A percentile compares a stretch with the other conserved stretches of the same genome.
Evolutionary conservation across 2,888 invertebrate genomes (phyloP).

Genomic region (Phaedon cochleariae): DNA sequence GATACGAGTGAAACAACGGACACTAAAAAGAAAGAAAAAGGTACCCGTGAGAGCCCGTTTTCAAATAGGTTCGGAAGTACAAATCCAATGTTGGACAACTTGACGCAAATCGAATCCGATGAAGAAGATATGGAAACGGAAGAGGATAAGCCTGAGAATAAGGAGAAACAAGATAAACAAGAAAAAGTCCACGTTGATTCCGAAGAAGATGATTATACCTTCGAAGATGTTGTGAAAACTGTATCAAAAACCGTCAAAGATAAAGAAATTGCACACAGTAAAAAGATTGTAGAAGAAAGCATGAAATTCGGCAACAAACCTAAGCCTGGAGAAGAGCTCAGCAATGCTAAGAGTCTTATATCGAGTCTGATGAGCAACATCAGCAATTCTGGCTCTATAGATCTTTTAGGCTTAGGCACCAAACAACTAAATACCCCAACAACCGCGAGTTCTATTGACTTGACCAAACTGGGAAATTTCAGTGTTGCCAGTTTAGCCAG

Average conservation of each 20-base stretch:
- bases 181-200: conserved; percentile 63
- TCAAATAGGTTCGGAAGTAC: conserved; percentile 60
- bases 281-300: conserved; percentile 51
- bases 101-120: conserved; percentile 40
- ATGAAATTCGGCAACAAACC: conserved; percentile 46
- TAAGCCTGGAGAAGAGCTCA: conserved; percentile 58
- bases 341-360: conserved; percentile 70
- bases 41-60: conserved; percentile 59
- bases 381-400: conserved; percentile 34
- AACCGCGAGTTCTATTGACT: conserved; percentile 44
- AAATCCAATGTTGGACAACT: conserved; percentile 57
- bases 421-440: conserved; percentile 11
- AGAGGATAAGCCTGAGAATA: conserved; percentile 41
- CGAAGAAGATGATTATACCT: conserved; percentile 85
- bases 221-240: conserved; percentile 82
- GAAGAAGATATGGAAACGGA: conserved; percentile 29
- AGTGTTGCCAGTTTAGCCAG: conserved; percentile 52
- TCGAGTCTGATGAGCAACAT: conserved; percentile 69
- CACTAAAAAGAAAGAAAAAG: conserved; percentile 23
- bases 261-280: conserved; percentile 65
- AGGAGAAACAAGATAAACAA: conserved; percentile 53
- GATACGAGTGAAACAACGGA: conserved; percentile 49
- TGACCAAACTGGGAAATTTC: conserved; percentile 47
- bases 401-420: conserved; percentile 40
- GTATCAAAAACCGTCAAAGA: conserved; percentile 78